Evolutionary conservation across 1,140 invertebrate species (phyloP), one percentile per base, ranked within the genome.

Genomic region (Philotrypesis tridentata): DNA sequence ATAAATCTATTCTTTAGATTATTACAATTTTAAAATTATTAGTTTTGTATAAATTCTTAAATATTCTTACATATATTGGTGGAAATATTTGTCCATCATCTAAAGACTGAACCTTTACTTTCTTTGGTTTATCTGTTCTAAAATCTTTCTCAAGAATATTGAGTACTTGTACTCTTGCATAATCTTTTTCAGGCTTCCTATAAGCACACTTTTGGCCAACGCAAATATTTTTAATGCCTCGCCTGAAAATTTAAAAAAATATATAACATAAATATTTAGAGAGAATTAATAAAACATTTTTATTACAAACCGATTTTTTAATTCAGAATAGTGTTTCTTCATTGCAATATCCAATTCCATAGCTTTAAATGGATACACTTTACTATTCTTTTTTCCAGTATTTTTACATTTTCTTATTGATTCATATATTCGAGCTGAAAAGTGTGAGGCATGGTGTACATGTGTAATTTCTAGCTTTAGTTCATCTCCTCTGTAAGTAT

Each of bases 401-500:
- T 77, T 78, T 80, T 80, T 63, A 82, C 70, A 78, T 70, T 9
- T 25, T 40, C 68, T 85, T 70, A 31, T 87, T 72, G 83, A 89
- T 82, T 87, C 84, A 2, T 89, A 27, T 55, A 91, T 84, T 71
- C 89, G 88, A 8, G 87, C 90, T 55, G 90, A 89, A 82, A 89
- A 89, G 72, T 91, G 89, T 7, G 87, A 88, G 7, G 87, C 87
- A 84, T 87, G 83, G 14, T 91, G 90, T 48, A 91, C 77, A 60
- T 85, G 87, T 1, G 86, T 85, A 7, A 90, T 63, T 17, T 84
- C 63, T 9, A 91, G 81, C 43, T 87, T 89, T 7, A 91, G 85
- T 40, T 85, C 85, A 37, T 91, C 89, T 1, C 86, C 86, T 68
- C 89, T 91, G 37, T 14, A 75, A 85, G 74, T 79, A 74, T 11